A percentile compares a stretch with the other conserved stretches of the same genome.
Conservation (phyloP, 2,888 invertebrate species). For the Chaetogeoica ovagalla region DNA sequence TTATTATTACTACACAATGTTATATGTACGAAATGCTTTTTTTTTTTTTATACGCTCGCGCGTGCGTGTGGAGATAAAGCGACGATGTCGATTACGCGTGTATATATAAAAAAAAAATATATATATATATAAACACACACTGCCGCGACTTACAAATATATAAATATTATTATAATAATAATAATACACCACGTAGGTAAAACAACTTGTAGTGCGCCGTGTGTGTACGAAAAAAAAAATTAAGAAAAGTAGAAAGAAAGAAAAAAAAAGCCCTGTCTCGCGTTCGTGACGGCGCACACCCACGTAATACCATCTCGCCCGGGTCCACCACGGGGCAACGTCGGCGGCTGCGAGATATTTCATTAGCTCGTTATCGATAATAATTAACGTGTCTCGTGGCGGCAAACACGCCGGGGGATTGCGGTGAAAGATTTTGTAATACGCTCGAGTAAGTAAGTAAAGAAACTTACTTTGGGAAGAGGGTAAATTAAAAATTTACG, state of each 20-base stretch:
- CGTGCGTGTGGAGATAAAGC: constrained; percentile 21
- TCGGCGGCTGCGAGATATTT: constrained; percentile 17
- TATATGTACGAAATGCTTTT: neutral
- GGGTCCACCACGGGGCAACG: neutral
- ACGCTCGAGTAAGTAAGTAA: neutral
- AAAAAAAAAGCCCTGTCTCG: neutral
- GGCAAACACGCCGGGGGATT: constrained; percentile 26
- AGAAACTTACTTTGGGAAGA: neutral
- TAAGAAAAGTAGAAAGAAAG: no score
- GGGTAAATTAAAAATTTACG: no score
- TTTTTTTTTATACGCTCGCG: neutral
- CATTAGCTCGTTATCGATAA: constrained; percentile 53
- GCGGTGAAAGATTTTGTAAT: constrained; percentile 32
- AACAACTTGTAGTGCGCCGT: neutral
- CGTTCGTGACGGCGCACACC: constrained; percentile 47
- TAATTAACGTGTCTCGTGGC: constrained; percentile 51
- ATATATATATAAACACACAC: no score
- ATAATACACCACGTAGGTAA: neutral
- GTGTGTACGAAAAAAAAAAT: neutral
- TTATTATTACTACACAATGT: neutral
- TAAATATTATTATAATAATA: constrained; percentile 24
- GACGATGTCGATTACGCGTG: constrained; percentile 17
- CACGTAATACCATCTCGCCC: constrained; percentile 45
- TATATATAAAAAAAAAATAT: no score
- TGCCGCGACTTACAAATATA: neutral